Base-by-base conservation (phyloP, 2,888 invertebrate genomes). In the Lobophora halterata region DNA sequence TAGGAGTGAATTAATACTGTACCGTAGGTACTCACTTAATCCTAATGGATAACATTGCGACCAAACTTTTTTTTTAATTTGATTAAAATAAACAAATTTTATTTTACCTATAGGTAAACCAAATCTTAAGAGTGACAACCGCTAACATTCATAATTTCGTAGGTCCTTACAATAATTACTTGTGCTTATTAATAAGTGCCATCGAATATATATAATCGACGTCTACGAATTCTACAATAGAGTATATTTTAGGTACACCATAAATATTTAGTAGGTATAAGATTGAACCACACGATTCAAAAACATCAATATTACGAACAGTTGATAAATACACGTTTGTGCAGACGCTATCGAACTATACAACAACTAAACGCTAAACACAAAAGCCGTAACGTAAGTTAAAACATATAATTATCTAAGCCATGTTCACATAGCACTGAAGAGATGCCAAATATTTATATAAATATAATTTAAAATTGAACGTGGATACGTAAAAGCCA, bases 41-140 rank as follows among this genome's bases (percentile, higher is more conserved):
- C 6, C 16, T 2, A 25, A 20, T 16, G 20, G 29, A 18, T 13
- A n/a, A n/a, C 13, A 16, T 11, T 31, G 14, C 8, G 14, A 21
- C 9, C 1, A 9, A 18, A 20, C 13, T 29, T 17, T 24, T 8
- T 29, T 34, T 29, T 30, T n/a, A 34, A 43, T 37, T 34, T 19
- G 6, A 21, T 34, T 38, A 21, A 33, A 32, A 38, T 25, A 36
- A 33, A 35, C 12, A 13, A 24, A 16, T 34, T 36, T 27, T 28
- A 30, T 42, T 46, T 41, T 45, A 36, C 35, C 32, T 39, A 34
- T 28, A 46, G 43, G 44, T 41, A 39, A 38, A 49, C 25, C 9
- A 19, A 37, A 39, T 19, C 12, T 23, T 1, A 20, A 30, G 2
- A 13, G 25, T 17, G 23, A n/a, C n/a, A 16, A 21, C 16, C 21